Conservation (phyloP, 2,113 vertebrate genomes). For the Columba livia region DNA sequence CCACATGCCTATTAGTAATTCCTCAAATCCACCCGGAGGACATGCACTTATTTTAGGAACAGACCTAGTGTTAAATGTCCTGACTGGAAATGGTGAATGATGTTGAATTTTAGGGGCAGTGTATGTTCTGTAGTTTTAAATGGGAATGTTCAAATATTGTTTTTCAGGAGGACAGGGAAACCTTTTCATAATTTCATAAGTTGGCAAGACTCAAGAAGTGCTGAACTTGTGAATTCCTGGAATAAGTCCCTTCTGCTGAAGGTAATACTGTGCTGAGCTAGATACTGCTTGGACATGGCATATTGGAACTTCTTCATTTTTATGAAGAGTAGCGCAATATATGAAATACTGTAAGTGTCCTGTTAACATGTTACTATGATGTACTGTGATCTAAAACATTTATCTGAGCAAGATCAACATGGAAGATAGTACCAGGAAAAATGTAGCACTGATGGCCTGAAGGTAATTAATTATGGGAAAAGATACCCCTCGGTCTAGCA, state of each 20-base stretch:
- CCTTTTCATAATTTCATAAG: slow-evolving; percentile 98
- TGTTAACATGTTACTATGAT: neutral
- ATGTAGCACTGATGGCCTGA: neutral
- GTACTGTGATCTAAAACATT: neutral
- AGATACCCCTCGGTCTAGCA: neutral
- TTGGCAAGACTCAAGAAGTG: slow-evolving; percentile 92
- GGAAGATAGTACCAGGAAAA: neutral
- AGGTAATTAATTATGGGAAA: neutral
- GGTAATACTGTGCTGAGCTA: slow-evolving; percentile 69
- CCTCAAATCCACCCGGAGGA: neutral
- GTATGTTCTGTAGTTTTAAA: neutral
- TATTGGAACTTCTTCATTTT: neutral
- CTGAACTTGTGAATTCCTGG: slow-evolving; percentile 89
- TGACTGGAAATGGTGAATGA: neutral
- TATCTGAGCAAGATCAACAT: neutral
- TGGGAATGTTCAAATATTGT: neutral
- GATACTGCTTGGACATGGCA: neutral
- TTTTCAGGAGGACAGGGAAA: slow-evolving; percentile 86
- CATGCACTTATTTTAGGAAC: neutral
- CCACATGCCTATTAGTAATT: neutral
- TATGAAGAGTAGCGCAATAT: neutral
- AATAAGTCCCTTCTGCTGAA: slow-evolving; percentile 89
- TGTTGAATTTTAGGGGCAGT: neutral
- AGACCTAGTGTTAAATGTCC: neutral
- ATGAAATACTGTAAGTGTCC: neutral